Evolutionary conservation across 2,797 vertebrate genomes (phyloP), one percentile per base, ranked within the genome.

Genomic region (Falco rusticolus): DNA sequence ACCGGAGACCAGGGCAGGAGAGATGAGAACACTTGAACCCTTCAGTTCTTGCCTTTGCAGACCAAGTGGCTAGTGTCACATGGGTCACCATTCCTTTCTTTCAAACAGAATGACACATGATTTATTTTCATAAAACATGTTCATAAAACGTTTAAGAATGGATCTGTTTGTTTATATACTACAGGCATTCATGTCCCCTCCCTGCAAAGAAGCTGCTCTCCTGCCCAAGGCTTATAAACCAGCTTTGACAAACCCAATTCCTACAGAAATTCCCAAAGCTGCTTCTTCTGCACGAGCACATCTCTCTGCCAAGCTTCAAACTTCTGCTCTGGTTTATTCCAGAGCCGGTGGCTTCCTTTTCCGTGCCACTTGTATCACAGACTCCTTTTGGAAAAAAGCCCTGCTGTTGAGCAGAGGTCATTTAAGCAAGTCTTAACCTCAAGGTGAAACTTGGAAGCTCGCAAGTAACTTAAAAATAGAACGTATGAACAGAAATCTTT

Each of bases 401-500:
- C 37, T 64, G n/a, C 50, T 91, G 29, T 33, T 78, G 69, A 82
- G 50, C 37, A 70, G 72, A 74, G 54, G 47, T 50, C 64, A 87
- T 63, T 79, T 22, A 71, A 60, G 54, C 17, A 71, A 83, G n/a
- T 41, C 53, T 82, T 87, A 83, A 43, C 2, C 21, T 11, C 18
- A 65, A 22, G 64, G 54, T 69, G 59, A 91, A 75, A 51, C 31
- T 31, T 76, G 43, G 61, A 91, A 89, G 34, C 39, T 89, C 59
- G 31, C 1, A 10, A 85, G 28, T 75, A 65, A 53, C 41, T 75
- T 78, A 25, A 82, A 89, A 82, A 39, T 31, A 93, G 43, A 60
- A 90, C 45, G 10, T 41, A 61, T 59, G 28, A 89, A 78, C 51
- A 59, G 47, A 85, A 92, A 75, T 65, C 16, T 77, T 92, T 59